Base-by-base conservation (phyloP, 2,797 vertebrate species). In the Lutjanus argentimaculatus region DNA sequence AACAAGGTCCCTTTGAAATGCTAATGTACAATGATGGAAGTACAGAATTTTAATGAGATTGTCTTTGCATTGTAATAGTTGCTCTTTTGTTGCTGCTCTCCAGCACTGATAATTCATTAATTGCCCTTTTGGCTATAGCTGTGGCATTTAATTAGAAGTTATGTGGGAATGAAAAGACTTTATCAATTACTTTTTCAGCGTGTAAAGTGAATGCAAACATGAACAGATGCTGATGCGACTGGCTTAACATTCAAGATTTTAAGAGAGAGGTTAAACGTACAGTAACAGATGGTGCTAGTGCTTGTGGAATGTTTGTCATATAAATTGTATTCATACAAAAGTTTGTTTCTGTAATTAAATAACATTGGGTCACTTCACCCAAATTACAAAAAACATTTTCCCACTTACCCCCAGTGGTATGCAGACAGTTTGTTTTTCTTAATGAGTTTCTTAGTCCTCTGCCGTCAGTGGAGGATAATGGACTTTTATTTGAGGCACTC, bases 111-210 rank as follows among this genome's bases (percentile, higher is more conserved):
- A 84, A 84, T 80, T 81, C 77, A 85, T 90, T 85, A 85, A 91
- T 89, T 86, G 85, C 67, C 84, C 85, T 88, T 88, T 89, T 79
- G 85, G 68, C 85, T 83, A 70, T 51, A 61, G 83, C 73, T 62
- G 72, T 85, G 80, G 73, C 61, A 81, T 90, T 91, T 90, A 82
- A 91, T 92, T 89, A 85, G 72, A 86, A 76, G 56, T 68, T 67
- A 59, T 81, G 80, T 62, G 22, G 49, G 66, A 85, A 77, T 78
- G 17, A 80, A 81, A 87, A 84, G 71, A 74, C 82, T 75, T 79
- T 65, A 88, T 90, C 80, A 79, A 81, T 80, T 76, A 77, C 40
- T 83, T 74, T 74, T 73, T 15, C 43, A 30, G 43, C 55, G 46
- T 63, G 67, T 72, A 53, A 80, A 88, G 78, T 74, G 68, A 66